phyloP scores from a whole-genome alignment of 2,797 vertebrate species.

The Spatula clypeata region DNA sequence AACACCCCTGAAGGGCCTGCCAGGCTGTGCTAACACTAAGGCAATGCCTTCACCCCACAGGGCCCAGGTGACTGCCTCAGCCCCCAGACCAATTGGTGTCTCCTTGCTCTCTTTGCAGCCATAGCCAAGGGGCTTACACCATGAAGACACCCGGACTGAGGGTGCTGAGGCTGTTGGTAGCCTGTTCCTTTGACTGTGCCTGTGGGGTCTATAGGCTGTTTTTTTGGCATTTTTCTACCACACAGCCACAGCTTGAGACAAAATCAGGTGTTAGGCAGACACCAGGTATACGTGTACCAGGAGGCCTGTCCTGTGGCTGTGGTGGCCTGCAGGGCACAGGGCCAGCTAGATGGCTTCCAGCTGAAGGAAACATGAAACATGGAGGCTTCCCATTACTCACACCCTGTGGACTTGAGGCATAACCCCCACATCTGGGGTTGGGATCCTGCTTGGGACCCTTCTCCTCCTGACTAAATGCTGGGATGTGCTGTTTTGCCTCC shows the following conservation, averaged over 20 bases:
- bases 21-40: background rate
- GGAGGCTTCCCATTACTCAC: background rate
- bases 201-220: background rate
- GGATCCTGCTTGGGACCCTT: background rate
- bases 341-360: background rate
- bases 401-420: background rate
- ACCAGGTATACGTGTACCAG: background rate
- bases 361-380: background rate
- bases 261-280: background rate
- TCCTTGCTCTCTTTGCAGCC: background rate
- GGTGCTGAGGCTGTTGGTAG: background rate
- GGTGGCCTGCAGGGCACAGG: fast-evolving
- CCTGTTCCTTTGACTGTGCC: fast-evolving
- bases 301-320: background rate
- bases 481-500: background rate
- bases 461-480: background rate
- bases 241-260: fast-evolving
- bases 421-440: background rate
- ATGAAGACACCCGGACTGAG: background rate
- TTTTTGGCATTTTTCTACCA: fast-evolving
- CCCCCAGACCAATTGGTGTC: fast-evolving
- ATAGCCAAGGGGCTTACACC: background rate
- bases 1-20: background rate
- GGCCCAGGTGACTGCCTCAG: background rate
- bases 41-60: fast-evolving